phyloP scores from a whole-genome alignment of 2,113 vertebrate species.

The Hippocampus guttulatus region DNA sequence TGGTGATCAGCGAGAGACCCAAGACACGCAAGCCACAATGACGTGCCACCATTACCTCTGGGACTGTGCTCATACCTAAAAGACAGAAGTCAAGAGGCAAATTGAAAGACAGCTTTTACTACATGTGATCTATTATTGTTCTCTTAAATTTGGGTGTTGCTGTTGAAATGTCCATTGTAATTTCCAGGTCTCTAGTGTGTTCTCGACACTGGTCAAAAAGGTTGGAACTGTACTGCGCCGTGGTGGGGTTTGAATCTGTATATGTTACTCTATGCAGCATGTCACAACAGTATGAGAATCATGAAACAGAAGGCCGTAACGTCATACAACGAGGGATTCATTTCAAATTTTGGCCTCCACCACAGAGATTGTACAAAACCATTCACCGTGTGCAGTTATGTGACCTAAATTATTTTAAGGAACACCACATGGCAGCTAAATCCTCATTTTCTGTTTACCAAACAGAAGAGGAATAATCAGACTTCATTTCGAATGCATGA shows the following conservation, averaged over 20 bases:
- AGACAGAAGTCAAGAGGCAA: neutral
- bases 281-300: no score
- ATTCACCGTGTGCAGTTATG: neutral
- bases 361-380: no score
- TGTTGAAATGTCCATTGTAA: neutral
- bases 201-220: neutral
- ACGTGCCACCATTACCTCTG: conserved; percentile 74
- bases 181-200: neutral
- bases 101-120: neutral
- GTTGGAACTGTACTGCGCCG: neutral
- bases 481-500: neutral
- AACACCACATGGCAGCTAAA: neutral
- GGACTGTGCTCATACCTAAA: conserved; percentile 79
- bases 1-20: conserved; percentile 77
- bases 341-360: no score
- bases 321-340: no score
- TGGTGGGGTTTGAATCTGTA: neutral
- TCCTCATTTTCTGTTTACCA: neutral
- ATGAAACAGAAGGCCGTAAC: no score
- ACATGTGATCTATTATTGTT: neutral
- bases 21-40: conserved; percentile 75
- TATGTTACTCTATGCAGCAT: no score
- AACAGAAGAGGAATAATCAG: neutral
- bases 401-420: neutral
- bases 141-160: no score